Evolutionary conservation across 2,113 vertebrate species (phyloP), one percentile per base, ranked within the genome.

Genomic region (Eolophus roseicapilla): DNA sequence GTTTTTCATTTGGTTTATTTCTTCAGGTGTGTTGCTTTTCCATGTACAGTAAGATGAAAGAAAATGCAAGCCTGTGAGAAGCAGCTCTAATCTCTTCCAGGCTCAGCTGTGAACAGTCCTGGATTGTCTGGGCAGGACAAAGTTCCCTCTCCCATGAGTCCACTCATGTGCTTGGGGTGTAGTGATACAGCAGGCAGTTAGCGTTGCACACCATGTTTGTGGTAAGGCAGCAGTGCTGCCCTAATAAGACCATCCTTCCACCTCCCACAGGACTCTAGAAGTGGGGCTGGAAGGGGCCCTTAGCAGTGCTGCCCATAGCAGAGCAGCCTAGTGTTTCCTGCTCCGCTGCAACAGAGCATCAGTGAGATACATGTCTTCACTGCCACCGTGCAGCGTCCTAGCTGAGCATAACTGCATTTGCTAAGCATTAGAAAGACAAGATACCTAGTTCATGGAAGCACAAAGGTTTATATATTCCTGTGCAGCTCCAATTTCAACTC

Each of bases 151-250:
- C 35, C 21, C 4, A 2, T 19, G 31, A 31, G 28, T 49, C 20
- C 7, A 19, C 25, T 65, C 0, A 0, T 67, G 37, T 33, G 33
- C 33, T 25, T 0, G 0, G 20, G 17, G 20, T 33, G 10, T 10
- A 23, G 49, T 4, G 9, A 57, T 18, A 24, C 6, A 31, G 55
- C 50, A 64, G 49, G 28, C 16, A 8, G 14, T 55, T 24, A 4
- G 31, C n/a, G 28, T 43, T 2, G 0, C 50, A 18, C 33, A 14
- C 3, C 2, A 23, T 27, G n/a, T 21, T 37, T 35, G 28, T 9
- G 28, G 39, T 27, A 46, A 68, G 39, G 39, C n/a, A 64, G 65
- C 37, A 37, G 8, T 0, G 0, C 20, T 64, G 41, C 31, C 20
- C 21, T 29, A 9, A 37, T n/a, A 52, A 17, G 25, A 21, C 20